These are phyloP conservation scores for Pampusana beccarii DNA, from an alignment of 2,113 vertebrate species.

Conservation along the genomic window DNA sequence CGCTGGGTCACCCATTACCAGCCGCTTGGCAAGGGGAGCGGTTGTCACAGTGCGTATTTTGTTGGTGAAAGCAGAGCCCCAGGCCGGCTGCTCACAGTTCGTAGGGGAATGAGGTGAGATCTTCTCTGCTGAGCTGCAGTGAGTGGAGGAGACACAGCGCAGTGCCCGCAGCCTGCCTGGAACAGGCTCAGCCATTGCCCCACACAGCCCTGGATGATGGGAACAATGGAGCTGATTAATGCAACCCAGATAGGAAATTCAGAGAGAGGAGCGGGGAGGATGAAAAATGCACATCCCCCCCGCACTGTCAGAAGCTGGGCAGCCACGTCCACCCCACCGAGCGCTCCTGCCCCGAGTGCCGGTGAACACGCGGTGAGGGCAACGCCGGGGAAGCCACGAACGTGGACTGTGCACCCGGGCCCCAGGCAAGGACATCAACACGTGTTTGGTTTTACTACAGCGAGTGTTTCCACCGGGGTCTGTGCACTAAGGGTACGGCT, in stretches of 20 bases:
- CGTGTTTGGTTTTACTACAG: neutral
- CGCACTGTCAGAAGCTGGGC: too few species aligned
- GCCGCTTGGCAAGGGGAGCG: neutral
- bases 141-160: too few species aligned
- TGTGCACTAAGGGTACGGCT: fast-evolving
- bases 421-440: fast-evolving
- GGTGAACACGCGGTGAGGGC: fast-evolving
- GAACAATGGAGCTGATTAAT: constrained; percentile 28
- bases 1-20: neutral
- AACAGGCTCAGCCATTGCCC: neutral
- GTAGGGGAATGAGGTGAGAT: neutral
- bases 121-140: neutral
- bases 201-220: neutral
- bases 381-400: neutral
- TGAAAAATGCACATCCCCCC: fast-evolving
- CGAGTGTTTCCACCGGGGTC: fast-evolving
- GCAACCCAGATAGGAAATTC: constrained; percentile 1
- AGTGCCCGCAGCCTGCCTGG: neutral
- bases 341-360: neutral
- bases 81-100: neutral
- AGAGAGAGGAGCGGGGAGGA: neutral
- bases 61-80: neutral
- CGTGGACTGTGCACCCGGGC: fast-evolving
- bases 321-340: neutral
- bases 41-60: neutral